A percentile compares a stretch with the other conserved stretches of the same genome.
phyloP scores from a whole-genome alignment of 2,888 invertebrate species.

The Nomada ferruginata region DNA sequence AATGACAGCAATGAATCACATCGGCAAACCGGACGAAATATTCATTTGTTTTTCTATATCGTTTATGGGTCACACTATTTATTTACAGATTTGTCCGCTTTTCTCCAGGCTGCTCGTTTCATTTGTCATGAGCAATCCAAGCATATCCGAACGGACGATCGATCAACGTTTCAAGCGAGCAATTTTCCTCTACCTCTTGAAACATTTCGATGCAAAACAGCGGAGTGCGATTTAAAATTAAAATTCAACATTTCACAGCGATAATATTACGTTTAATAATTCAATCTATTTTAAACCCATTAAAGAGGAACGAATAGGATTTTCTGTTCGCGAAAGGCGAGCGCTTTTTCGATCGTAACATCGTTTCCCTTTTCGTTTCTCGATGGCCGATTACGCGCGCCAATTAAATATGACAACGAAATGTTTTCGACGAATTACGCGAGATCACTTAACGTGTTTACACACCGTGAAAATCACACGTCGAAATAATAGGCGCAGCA shows the following conservation, averaged over 20 bases:
- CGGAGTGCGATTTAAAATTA: conserved; percentile 10
- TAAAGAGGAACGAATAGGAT: not conserved
- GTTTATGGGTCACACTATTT: conserved; percentile 42
- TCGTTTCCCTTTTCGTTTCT: not conserved
- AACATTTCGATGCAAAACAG: conserved; percentile 11
- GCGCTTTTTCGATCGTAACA: not conserved
- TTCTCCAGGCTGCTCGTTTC: conserved; percentile 57
- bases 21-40: conserved; percentile 2
- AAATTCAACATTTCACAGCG: conserved; percentile 3
- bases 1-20: not conserved
- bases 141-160: conserved; percentile 53
- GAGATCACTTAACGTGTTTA: conserved; percentile 62
- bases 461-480: conserved; percentile 51
- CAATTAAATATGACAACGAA: conserved; percentile 20
- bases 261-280: not conserved
- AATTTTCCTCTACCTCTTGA: conserved; percentile 25
- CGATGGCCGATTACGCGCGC: not conserved
- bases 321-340: not conserved
- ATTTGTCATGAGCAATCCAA: conserved; percentile 66
- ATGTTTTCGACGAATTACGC: conserved; percentile 25
- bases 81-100: conserved; percentile 58
- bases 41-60: not conserved
- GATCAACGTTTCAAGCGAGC: conserved; percentile 54
- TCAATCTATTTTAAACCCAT: not conserved
- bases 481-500: conserved; percentile 54